A percentile compares a stretch with the other conserved stretches of the same genome.
phyloP scores from a whole-genome alignment of 2,888 invertebrate species.

The Heliconius erato region DNA sequence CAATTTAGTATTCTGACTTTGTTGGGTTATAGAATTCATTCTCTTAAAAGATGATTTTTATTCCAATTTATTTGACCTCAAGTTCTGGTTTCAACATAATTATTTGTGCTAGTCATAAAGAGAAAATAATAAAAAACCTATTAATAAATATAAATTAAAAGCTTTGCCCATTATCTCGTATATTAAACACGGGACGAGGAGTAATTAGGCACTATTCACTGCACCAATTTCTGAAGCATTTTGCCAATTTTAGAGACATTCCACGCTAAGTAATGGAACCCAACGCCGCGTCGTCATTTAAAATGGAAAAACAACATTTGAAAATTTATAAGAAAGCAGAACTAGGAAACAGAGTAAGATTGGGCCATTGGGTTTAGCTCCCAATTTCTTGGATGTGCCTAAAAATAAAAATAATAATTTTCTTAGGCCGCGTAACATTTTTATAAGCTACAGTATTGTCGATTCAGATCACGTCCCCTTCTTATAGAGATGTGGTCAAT shows the following conservation, averaged over 20 bases:
- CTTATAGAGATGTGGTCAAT: conserved; percentile 21
- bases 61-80: background rate
- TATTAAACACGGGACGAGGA: too few species aligned
- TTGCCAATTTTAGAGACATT: too few species aligned
- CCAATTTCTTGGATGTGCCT: background rate
- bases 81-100: background rate
- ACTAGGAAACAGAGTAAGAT: too few species aligned
- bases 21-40: background rate
- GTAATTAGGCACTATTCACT: too few species aligned
- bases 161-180: too few species aligned
- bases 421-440: background rate
- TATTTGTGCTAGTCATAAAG: background rate
- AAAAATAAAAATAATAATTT: background rate
- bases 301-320: background rate
- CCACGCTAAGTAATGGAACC: too few species aligned
- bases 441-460: background rate
- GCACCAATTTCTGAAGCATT: too few species aligned
- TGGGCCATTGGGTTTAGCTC: background rate
- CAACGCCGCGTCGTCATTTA: too few species aligned
- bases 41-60: background rate
- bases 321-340: too few species aligned
- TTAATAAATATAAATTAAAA: background rate
- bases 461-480: conserved; percentile 8
- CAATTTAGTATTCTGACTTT: background rate
- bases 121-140: background rate